Evolutionary conservation across 2,113 vertebrate species (phyloP), one percentile per base, ranked within the genome.

Genomic region (Lipophrys pholis): DNA sequence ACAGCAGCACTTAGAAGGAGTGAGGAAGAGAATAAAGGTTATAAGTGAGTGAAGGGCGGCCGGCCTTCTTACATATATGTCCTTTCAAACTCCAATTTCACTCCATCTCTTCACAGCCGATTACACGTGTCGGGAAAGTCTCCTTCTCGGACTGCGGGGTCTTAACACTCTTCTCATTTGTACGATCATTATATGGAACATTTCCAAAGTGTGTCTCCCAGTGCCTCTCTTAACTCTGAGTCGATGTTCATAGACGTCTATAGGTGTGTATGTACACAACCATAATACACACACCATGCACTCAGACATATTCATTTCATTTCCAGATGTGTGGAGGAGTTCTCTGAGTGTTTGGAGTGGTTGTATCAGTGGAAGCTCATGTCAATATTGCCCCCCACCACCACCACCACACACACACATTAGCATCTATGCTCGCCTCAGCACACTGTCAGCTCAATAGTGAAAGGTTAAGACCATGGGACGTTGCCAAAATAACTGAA

Each of bases 11-110:
- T 56, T 36, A 46, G 35, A 51, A 78, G 41, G 10, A 42, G 41
- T n/a, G 0, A 48, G 7, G 21, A 49, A 15, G 38, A 17, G 43
- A 48, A 62, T 48, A 0, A 12, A 50, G 36, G 46, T 16, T 67
- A 69, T 12, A 62, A 70, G 63, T 1, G 9, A 62, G 46, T 16
- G 73, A 70, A 61, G 42, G n/a, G 43, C 62, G 52, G 46, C 39
- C 17, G 52, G 55, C 21, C 62, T 17, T 69, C 75, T 83, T 67
- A 45, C 56, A 54, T 49, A 36, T 57, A 65, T 45, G 62, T 64
- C 53, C 65, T 83, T 89, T 81, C 68, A 62, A 82, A 67, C 63
- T 78, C 73, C 51, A 82, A 78, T 73, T 84, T 73, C 70, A 87
- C 63, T 21, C 53, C 11, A 36, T 63, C 39, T 30, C 55, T 65